Evolutionary conservation across 37 sponge, comb jelly and placozoan species (phyloP).

Genomic region (Ianthella basta): DNA sequence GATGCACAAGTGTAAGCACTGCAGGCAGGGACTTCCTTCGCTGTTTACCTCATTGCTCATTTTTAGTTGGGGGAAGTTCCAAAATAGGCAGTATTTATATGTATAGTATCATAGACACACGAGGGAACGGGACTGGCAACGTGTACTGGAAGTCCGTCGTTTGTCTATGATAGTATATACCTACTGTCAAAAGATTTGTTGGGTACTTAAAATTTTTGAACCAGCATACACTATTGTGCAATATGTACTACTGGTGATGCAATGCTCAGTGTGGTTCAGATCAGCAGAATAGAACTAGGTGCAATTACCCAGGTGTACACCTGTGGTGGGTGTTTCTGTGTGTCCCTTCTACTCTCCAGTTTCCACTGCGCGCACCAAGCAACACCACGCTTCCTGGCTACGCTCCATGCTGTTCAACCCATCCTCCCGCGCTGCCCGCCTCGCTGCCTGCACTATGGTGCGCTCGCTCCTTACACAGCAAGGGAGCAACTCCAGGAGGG

Average conservation of each 20-base stretch:
- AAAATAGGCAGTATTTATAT: too few species aligned
- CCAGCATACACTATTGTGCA: not conserved
- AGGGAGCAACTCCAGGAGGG: slow-evolving; percentile 65
- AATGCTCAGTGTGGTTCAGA: not conserved
- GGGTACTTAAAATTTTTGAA: too few species aligned
- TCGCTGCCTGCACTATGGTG: slow-evolving; percentile 63
- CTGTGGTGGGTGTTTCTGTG: not conserved
- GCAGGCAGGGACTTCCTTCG: too few species aligned
- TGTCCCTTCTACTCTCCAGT: slow-evolving; percentile 7
- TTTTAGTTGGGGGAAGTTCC: not conserved
- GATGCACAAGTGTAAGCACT: slow-evolving; percentile 47
- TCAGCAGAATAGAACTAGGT: not conserved
- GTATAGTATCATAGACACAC: too few species aligned
- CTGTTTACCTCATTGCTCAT: not conserved
- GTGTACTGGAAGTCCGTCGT: too few species aligned
- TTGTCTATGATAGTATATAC: too few species aligned
- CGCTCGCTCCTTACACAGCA: slow-evolving; percentile 40
- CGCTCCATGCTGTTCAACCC: slow-evolving; percentile 83
- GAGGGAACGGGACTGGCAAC: too few species aligned
- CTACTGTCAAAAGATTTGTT: too few species aligned
- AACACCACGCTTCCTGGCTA: slow-evolving; percentile 78
- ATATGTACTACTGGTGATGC: not conserved
- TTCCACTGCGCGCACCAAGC: slow-evolving; percentile 23
- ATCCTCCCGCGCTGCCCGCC: slow-evolving; percentile 70
- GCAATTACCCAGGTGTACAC: not conserved